Conservation (phyloP, 2,113 vertebrate species). For the Thinocorus orbignyianus region DNA sequence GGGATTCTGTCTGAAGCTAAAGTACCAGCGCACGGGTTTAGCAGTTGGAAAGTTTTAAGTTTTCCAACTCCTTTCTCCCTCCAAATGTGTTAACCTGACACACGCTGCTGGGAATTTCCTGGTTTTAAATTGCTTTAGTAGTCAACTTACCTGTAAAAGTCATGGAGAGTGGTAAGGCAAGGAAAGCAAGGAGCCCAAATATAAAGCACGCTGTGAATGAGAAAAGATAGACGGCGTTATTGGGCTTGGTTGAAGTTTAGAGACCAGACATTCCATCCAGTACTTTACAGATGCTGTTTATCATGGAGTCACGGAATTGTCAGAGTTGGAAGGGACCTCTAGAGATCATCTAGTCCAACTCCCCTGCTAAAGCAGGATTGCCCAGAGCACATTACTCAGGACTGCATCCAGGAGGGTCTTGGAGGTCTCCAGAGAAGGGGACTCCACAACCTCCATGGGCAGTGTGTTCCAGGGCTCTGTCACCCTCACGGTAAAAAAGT, state of each 20-base stretch:
- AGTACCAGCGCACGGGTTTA: background rate
- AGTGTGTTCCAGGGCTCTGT: no score
- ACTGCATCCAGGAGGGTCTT: no score
- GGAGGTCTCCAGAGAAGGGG: no score
- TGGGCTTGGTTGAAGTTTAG: background rate
- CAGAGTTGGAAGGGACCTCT: no score
- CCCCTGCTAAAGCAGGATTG: no score
- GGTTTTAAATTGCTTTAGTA: background rate
- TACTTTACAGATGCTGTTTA: background rate
- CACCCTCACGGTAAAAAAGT: no score
- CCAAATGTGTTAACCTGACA: background rate
- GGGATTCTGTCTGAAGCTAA: background rate
- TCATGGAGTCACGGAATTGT: no score
- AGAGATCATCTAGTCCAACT: no score
- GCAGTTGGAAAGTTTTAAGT: background rate
- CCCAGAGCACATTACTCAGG: no score
- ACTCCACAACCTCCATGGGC: no score
- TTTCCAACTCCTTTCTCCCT: background rate
- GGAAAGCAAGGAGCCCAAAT: constrained; percentile 59
- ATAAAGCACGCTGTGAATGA: constrained; percentile 65
- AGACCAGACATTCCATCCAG: background rate
- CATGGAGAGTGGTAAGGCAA: constrained; percentile 70
- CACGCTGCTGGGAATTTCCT: background rate
- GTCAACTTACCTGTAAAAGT: constrained; percentile 71
- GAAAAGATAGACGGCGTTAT: background rate